phyloP scores from a whole-genome alignment of 2,797 vertebrate species.

The Ispidina picta region DNA sequence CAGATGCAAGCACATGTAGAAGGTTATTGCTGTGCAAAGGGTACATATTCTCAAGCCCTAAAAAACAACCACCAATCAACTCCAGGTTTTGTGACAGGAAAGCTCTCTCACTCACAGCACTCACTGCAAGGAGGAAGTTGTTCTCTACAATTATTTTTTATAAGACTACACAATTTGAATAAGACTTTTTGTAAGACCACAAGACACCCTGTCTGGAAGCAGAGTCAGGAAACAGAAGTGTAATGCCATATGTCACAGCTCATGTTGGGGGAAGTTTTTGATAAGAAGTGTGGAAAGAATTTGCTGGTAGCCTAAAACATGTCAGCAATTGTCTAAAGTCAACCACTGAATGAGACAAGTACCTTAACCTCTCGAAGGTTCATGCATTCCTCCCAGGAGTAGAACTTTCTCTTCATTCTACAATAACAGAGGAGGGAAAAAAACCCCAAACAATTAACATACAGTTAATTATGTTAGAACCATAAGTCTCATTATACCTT shows the following conservation, averaged over 20 bases:
- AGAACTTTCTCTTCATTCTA: constrained; percentile 98
- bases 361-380: constrained; percentile 97
- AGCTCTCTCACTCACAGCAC: not conserved
- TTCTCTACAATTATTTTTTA: not conserved
- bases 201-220: not conserved
- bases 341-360: constrained; percentile 25
- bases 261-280: not conserved
- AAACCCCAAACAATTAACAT: not conserved
- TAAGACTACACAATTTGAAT: not conserved
- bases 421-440: constrained; percentile 26
- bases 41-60: not conserved
- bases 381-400: constrained; percentile 98
- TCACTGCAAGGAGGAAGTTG: not conserved
- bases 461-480: not conserved
- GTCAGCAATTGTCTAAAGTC: not conserved
- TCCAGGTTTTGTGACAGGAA: not conserved
- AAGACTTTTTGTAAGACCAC: not conserved
- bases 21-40: not conserved
- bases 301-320: not conserved
- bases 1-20: not conserved
- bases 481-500: not conserved
- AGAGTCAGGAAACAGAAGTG: not conserved
- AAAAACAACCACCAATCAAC: not conserved
- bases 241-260: not conserved
- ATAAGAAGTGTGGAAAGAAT: not conserved